These are phyloP conservation scores for Ondatra zibethicus DNA, from an alignment of 2,113 vertebrate species.

Conservation along the genomic window DNA sequence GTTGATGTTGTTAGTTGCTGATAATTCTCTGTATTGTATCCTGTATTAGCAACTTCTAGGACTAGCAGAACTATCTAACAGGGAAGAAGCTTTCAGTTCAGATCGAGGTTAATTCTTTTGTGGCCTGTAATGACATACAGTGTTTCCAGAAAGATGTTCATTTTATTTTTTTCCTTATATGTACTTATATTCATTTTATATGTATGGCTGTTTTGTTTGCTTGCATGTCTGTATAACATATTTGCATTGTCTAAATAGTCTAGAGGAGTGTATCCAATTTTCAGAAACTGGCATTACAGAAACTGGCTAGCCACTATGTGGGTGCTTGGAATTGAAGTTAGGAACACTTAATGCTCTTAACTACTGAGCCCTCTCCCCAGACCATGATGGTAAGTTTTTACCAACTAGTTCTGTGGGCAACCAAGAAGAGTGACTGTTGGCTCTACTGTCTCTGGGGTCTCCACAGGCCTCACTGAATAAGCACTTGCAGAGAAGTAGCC, in stretches of 20 bases:
- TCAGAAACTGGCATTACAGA: neutral
- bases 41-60: neutral
- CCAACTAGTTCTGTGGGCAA: neutral
- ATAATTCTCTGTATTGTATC: too few relatives aligned
- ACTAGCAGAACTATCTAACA: neutral
- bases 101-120: neutral
- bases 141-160: neutral
- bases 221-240: neutral
- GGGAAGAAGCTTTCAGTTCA: neutral
- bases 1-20: neutral
- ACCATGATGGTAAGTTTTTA: neutral
- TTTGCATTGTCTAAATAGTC: neutral
- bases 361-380: too few relatives aligned
- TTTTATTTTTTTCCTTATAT: neutral
- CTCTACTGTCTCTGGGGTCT: neutral
- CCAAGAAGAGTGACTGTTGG: neutral
- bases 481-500: fast-evolving
- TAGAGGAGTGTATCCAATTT: neutral
- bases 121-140: neutral
- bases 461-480: neutral
- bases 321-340: neutral
- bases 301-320: neutral
- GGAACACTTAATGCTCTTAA: neutral
- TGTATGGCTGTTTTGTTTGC: neutral
- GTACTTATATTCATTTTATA: neutral